phyloP scores from a whole-genome alignment of 2,113 vertebrate genomes.

The Casuarius casuarius region DNA sequence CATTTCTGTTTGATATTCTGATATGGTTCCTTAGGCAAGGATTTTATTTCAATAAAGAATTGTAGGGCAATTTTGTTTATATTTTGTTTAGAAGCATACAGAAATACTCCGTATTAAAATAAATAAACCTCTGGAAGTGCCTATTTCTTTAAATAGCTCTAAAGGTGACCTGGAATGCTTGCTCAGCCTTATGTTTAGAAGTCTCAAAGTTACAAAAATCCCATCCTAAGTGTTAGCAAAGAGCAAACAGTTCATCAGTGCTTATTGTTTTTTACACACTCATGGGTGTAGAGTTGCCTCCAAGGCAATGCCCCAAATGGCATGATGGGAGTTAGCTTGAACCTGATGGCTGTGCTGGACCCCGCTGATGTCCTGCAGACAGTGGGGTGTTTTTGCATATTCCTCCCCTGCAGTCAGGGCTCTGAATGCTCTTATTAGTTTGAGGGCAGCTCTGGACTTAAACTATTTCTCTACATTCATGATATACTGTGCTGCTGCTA shows the following conservation, averaged over 20 bases:
- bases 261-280: neutral
- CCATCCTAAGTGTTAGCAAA: neutral
- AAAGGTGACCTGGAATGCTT: neutral
- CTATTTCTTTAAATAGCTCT: neutral
- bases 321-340: neutral
- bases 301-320: neutral
- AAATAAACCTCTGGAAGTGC: neutral
- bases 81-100: neutral
- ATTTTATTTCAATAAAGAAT: neutral
- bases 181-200: neutral
- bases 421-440: neutral
- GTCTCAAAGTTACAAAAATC: neutral
- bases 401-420: neutral
- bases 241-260: neutral
- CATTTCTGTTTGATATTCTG: neutral
- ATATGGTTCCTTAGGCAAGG: neutral
- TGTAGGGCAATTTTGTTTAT: neutral
- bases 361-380: neutral
- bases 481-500: neutral
- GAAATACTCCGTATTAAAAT: neutral
- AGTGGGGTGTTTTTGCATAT: neutral
- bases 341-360: neutral
- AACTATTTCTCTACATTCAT: neutral
- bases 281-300: neutral
- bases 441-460: neutral